Conservation (phyloP, 2,888 invertebrate species). For the Lobophora halterata region DNA sequence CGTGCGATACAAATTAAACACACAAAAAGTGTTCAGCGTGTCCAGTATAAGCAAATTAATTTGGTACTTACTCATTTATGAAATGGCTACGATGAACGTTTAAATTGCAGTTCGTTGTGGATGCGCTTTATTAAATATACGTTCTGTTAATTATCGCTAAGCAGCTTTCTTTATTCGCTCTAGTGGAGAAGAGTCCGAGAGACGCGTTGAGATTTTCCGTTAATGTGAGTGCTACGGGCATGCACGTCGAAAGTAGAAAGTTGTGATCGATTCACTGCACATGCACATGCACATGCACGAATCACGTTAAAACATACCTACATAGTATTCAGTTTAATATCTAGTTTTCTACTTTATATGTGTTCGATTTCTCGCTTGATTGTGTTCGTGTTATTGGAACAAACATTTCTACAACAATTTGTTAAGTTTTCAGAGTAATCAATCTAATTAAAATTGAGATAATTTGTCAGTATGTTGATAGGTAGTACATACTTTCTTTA, state of each 20-base stretch:
- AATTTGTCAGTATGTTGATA: too few relatives aligned
- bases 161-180: conserved; percentile 73
- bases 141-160: conserved; percentile 49
- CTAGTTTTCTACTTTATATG: conserved; percentile 52
- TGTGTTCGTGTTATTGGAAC: conserved; percentile 10
- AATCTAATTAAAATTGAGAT: too few relatives aligned
- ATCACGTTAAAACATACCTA: conserved; percentile 49
- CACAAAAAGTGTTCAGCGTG: background rate
- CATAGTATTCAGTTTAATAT: conserved; percentile 35
- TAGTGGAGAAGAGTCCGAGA: conserved; percentile 67
- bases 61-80: too few relatives aligned
- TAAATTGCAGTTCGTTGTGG: conserved; percentile 16
- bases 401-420: background rate
- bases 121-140: conserved; percentile 31
- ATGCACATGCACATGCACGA: conserved; percentile 63
- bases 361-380: conserved; percentile 37
- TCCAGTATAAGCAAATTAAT: conserved; percentile 2
- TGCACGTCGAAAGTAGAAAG: conserved; percentile 77
- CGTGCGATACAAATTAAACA: background rate
- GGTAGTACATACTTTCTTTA: too few relatives aligned
- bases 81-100: conserved; percentile 1
- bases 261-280: conserved; percentile 75
- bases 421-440: background rate
- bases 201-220: conserved; percentile 75
- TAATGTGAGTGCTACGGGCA: conserved; percentile 62